Conservation (phyloP, 2,113 vertebrate genomes). For the Phaethon lepturus region DNA sequence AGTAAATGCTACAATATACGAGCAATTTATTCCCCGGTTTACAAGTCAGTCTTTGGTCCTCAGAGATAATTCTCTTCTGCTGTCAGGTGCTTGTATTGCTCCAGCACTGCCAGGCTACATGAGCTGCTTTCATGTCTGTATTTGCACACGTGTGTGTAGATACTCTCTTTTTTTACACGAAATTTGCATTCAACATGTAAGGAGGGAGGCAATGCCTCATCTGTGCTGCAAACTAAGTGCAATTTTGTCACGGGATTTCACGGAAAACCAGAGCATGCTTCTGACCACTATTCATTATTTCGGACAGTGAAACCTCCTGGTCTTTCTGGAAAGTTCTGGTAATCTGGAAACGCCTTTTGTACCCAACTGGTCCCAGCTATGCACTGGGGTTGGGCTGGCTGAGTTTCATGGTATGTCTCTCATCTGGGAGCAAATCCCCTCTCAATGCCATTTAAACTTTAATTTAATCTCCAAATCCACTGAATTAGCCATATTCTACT, state of each 20-base stretch:
- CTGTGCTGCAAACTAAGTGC: accelerated
- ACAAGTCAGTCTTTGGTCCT: neutral
- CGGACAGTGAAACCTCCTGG: neutral
- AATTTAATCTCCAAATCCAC: neutral
- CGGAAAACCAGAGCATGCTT: neutral
- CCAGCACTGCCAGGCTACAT: neutral
- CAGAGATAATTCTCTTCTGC: neutral
- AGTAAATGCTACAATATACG: neutral
- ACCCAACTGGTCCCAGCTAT: neutral
- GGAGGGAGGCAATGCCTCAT: neutral
- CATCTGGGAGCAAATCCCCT: neutral
- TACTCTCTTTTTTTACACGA: neutral
- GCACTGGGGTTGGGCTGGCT: accelerated
- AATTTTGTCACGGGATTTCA: neutral
- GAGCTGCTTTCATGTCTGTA: neutral
- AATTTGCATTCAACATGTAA: neutral
- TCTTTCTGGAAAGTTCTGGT: neutral
- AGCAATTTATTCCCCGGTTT: neutral
- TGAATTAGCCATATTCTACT: neutral
- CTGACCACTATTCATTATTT: neutral
- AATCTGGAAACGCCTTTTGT: neutral
- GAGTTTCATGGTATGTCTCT: accelerated
- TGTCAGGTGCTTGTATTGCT: neutral
- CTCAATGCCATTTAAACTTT: neutral
- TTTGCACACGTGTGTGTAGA: neutral